These are phyloP conservation scores for Papilio xuthus DNA, from an alignment of 1,140 invertebrate species.

Conservation along the genomic window DNA sequence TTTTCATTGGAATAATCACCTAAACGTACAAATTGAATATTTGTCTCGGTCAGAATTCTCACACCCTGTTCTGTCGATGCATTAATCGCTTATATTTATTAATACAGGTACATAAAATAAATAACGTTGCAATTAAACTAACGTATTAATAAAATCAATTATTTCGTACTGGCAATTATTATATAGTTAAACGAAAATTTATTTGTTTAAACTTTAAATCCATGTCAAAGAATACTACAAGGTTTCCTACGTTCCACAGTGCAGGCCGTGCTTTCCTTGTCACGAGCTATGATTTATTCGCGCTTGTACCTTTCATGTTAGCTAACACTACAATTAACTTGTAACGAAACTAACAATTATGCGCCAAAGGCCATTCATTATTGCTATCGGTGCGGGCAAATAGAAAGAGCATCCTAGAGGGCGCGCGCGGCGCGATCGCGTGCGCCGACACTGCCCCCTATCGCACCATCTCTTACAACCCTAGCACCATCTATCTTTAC, in stretches of 20 bases:
- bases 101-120: too few relatives aligned
- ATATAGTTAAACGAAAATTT: not conserved
- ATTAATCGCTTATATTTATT: too few relatives aligned
- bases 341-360: slow-evolving; percentile 37
- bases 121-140: too few relatives aligned
- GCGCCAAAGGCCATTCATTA: slow-evolving; percentile 33
- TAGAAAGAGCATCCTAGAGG: slow-evolving; percentile 33
- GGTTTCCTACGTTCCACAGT: not conserved
- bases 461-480: not conserved
- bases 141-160: too few relatives aligned
- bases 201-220: not conserved
- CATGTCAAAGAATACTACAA: not conserved
- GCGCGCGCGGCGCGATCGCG: slow-evolving; percentile 21
- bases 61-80: not conserved
- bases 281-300: slow-evolving; percentile 20
- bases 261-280: not conserved
- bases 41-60: not conserved
- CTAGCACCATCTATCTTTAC: slow-evolving; percentile 9
- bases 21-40: not conserved
- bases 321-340: slow-evolving; percentile 29
- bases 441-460: not conserved
- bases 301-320: slow-evolving; percentile 12
- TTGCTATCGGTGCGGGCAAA: slow-evolving; percentile 28
- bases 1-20: not conserved
- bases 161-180: too few relatives aligned